Evolutionary conservation across 2,113 vertebrate genomes (phyloP), one percentile per base, ranked within the genome.

Genomic region (Zonotrichia leucophrys): DNA sequence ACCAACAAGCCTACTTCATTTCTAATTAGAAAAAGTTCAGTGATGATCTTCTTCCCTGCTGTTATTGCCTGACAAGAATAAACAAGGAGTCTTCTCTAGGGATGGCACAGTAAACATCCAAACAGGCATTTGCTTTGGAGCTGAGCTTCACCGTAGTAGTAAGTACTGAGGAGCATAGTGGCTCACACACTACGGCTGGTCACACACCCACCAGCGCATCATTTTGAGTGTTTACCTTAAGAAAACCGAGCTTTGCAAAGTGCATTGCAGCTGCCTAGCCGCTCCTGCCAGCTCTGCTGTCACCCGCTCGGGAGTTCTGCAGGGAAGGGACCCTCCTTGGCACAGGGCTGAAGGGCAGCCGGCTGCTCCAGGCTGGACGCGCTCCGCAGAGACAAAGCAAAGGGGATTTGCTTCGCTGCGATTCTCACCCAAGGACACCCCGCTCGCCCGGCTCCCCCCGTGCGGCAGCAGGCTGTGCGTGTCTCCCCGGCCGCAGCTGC

Each of bases 11-110:
- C 85, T 81, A 37, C 82, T 96, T 88, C 52, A 27, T 83, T 93
- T 87, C 93, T 90, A 95, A 97, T 96, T 89, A 95, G 87, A 58
- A 85, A 72, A 93, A 96, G 88, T 96, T 96, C 90, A 49, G 80
- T n/a, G 84, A 90, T 80, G 59, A 64, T 49, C 83, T 11, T 47
- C 87, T 79, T 81, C 72, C 82, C 92, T 18, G 70, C 87, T 95
- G 87, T 49, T 94, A 74, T 33, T 90, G 94, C 95, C 85, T 94
- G 92, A 87, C 92, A 55, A 67, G 90, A 80, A 91, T 47, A 55
- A 74, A 83, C 9, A 81, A 70, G 88, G 91, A 94, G 60, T 72
- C 87, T 49, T 76, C 86, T 90, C 86, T 6, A 44, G 84, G 91
- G 69, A 60, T 21, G 10, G 21, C 24, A n/a, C 78, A n/a, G 84